Percentiles rank a stretch among this genome's conserved stretches.
Conservation (phyloP, 2,113 vertebrate species). For the Saccopteryx leptura region DNA sequence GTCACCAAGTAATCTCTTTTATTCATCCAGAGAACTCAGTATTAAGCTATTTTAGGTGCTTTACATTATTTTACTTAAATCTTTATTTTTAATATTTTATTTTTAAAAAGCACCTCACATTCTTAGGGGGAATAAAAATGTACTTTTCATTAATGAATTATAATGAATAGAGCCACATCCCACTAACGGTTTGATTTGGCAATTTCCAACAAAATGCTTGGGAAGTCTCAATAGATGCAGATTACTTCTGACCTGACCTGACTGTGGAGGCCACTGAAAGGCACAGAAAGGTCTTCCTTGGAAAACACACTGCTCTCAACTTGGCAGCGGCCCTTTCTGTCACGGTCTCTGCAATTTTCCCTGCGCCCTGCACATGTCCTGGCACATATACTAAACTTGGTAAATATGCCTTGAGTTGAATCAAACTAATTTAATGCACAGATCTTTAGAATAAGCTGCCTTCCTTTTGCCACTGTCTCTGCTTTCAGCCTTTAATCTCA, state of each 20-base stretch:
- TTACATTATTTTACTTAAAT: slow-evolving; percentile 29
- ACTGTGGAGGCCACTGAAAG: not conserved
- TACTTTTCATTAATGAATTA: slow-evolving; percentile 35
- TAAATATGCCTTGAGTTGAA: not conserved
- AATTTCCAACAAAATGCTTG: not conserved
- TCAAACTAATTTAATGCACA: slow-evolving; percentile 53
- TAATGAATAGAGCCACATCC: not conserved
- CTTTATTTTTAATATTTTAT: slow-evolving; percentile 33
- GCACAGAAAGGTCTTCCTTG: not conserved
- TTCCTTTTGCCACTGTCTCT: slow-evolving; percentile 77
- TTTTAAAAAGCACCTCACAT: slow-evolving; percentile 3
- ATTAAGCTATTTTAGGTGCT: slow-evolving; percentile 42
- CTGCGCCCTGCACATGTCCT: not conserved
- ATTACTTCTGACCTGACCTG: not conserved
- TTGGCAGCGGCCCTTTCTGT: not conserved
- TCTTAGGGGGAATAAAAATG: slow-evolving; percentile 39
- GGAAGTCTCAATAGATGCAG: not conserved
- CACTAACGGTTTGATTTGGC: not conserved
- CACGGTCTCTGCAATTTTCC: not conserved
- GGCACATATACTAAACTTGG: not conserved
- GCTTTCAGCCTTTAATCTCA: slow-evolving; percentile 84
- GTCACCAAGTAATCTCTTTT: slow-evolving; percentile 60
- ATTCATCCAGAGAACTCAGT: slow-evolving; percentile 27
- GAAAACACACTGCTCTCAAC: not conserved
- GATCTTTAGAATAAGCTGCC: slow-evolving; percentile 67